Evolutionary conservation across 1,140 invertebrate genomes (phyloP), one percentile per base, ranked within the genome.

Genomic region (Vanessa tameamea): DNA sequence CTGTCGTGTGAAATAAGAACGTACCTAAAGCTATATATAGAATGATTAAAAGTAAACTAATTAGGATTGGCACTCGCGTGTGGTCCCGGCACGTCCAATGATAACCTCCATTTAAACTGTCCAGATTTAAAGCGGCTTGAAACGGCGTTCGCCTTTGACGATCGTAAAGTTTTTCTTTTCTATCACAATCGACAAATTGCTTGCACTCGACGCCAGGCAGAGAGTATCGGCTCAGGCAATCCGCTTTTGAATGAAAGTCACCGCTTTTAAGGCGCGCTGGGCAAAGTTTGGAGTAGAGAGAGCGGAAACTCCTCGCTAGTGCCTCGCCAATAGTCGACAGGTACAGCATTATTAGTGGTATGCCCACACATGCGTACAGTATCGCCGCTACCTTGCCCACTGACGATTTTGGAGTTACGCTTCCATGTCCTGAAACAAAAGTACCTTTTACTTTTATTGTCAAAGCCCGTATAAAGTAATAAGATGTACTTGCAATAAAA

Each of bases 1-100:
- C 96, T 26, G 97, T 94, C 86, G 96, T 96, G 85, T 97, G 95
- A 91, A 99, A 99, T 64, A 99, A 94, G 69, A 98, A 94, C 0
- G 98, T 97, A 1, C 99, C 99, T 26, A 97, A 95, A 74, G 96
- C 96, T 84, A 99, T 96, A 92, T 99, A 99, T 64, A 96, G 94
- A 16, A 98, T 93, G 77, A 99, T 96, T 15, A 99, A 96, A 57
- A 97, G 93, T 82, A 99, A 94, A 80, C 98, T 99, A 8, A 99
- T 94, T 59, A 96, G 96, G 55, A 99, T 96, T 57, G 98, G 97
- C 73, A 98, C 96, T 81, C 95, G 94, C 55, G 95, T 94, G 50
- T 94, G 93, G 73, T 93, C 92, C 13, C 91, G 85, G 79, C 94
- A 94, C 73, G 94, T 87, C 85, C 91, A 91, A 74, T 91, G 91